Percentiles rank a stretch among this genome's conserved stretches.
phyloP scores from a whole-genome alignment of 2,888 invertebrate species.

The Cosmia pyralina region DNA sequence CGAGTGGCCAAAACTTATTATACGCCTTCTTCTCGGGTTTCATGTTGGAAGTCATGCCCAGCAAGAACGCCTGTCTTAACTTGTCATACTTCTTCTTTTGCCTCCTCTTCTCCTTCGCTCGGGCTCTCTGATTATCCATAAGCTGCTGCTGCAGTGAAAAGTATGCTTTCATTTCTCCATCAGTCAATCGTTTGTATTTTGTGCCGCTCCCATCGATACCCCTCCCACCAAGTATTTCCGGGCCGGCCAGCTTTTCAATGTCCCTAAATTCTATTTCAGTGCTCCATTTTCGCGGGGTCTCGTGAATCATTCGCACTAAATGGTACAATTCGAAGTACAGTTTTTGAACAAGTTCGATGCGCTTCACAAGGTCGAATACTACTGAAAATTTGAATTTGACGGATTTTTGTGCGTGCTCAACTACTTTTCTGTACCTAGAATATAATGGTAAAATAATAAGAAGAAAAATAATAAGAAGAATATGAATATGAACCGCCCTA shows the following conservation, averaged over 20 bases:
- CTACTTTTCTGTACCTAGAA: constrained; percentile 73
- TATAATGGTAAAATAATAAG: too few species aligned
- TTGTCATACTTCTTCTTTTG: constrained; percentile 1
- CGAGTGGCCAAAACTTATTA: constrained; percentile 63
- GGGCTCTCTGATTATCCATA: accelerated
- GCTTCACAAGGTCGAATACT: constrained; percentile 55
- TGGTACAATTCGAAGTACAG: constrained; percentile 65
- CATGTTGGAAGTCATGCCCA: not conserved
- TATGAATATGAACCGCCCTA: too few species aligned
- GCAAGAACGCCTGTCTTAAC: not conserved
- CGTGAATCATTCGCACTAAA: constrained; percentile 70
- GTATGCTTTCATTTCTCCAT: not conserved
- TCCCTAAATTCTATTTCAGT: accelerated
- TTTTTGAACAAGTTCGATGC: constrained; percentile 30
- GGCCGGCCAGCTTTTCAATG: accelerated
- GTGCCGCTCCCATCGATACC: not conserved
- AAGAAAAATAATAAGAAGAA: too few species aligned
- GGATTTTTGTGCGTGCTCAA: constrained; percentile 51
- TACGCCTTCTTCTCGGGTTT: not conserved
- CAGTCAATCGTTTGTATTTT: accelerated
- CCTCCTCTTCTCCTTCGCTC: not conserved
- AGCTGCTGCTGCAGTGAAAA: accelerated
- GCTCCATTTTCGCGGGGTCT: constrained; percentile 68
- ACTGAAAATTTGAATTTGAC: constrained; percentile 16
- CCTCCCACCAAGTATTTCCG: accelerated